Percentiles rank a stretch among this genome's conserved stretches.
phyloP scores from a whole-genome alignment of 1,140 invertebrate species.

The Chionoecetes opilio region DNA sequence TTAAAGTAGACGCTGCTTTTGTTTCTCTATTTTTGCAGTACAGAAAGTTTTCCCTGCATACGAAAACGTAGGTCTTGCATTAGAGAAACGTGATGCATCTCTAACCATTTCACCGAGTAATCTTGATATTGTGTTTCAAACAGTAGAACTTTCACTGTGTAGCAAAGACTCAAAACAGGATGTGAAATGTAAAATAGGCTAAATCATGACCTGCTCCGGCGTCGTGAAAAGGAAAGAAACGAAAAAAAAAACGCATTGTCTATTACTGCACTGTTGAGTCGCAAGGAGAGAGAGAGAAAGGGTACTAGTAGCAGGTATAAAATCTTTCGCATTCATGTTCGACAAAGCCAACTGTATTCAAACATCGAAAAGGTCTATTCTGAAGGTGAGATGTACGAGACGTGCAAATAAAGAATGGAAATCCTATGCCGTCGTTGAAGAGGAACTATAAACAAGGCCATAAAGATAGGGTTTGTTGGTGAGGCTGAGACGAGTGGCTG shows the following conservation, averaged over 20 bases:
- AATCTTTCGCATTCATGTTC: not conserved
- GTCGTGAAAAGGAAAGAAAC: not conserved
- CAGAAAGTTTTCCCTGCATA: not conserved
- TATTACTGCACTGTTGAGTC: not conserved
- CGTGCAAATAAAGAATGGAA: constrained; percentile 29
- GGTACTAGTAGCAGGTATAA: not conserved
- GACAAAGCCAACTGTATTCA: not conserved
- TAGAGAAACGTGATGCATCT: not conserved
- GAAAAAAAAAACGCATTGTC: not conserved
- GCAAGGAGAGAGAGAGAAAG: not conserved
- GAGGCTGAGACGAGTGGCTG: not conserved
- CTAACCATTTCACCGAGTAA: not conserved
- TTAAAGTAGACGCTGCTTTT: too few relatives aligned
- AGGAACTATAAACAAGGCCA: not conserved
- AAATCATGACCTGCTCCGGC: not conserved
- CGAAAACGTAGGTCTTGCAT: not conserved
- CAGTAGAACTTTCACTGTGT: not conserved
- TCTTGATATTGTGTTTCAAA: not conserved
- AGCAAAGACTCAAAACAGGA: not conserved
- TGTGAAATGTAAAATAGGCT: not conserved
- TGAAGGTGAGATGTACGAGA: not conserved
- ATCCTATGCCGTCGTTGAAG: not conserved
- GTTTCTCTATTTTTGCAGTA: not conserved
- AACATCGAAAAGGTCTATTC: not conserved
- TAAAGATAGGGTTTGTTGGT: not conserved